Evolutionary conservation across 2,797 vertebrate species (phyloP).

Genomic region (Darevskia nairensis): DNA sequence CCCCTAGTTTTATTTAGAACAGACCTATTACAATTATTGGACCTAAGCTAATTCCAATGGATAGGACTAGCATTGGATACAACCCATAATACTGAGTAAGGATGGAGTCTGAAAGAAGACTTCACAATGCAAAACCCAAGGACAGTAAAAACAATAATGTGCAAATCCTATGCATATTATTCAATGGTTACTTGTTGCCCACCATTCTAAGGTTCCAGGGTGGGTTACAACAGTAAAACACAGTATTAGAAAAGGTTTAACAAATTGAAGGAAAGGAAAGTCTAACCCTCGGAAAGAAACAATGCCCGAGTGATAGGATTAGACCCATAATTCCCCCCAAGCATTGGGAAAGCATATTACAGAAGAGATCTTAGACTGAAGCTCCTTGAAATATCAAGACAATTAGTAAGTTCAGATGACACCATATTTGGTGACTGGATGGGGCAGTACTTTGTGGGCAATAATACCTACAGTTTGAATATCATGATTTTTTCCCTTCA

Average conservation of each 20-base stretch:
- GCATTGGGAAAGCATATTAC: neutral
- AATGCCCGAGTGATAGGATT: neutral
- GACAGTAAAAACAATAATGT: constrained; percentile 52
- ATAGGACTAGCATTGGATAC: no score
- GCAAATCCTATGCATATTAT: constrained; percentile 23
- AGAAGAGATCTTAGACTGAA: neutral
- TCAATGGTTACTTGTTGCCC: no score
- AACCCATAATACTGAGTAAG: constrained; percentile 73
- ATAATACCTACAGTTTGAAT: neutral
- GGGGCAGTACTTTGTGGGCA: neutral
- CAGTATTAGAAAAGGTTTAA: neutral
- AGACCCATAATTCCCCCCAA: neutral
- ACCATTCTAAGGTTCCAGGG: no score
- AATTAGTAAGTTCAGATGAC: neutral
- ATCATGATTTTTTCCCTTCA: no score
- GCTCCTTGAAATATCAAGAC: neutral
- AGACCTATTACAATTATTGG: no score
- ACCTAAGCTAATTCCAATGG: no score
- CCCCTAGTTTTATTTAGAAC: no score
- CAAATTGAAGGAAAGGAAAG: neutral
- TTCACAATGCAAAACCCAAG: neutral
- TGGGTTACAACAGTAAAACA: no score
- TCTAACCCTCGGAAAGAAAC: neutral
- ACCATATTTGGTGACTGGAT: neutral
- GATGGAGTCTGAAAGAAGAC: constrained; percentile 54